Base-by-base conservation (phyloP, 2,888 invertebrate species). In the Griposia aprilina region DNA sequence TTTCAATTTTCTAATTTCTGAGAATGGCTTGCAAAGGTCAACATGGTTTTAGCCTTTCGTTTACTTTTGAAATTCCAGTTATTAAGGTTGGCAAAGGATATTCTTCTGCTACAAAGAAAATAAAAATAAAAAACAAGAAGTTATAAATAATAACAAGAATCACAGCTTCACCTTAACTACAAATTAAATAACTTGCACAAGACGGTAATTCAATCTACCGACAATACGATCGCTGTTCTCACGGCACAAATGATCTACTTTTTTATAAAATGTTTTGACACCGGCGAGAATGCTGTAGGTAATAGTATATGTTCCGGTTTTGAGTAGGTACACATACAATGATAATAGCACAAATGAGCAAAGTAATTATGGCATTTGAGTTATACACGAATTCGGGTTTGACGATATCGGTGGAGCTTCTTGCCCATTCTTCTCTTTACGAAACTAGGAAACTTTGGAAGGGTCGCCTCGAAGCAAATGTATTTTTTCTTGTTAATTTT, bases 141-240 rank as follows among this genome's bases (percentile, higher is more conserved):
- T 69, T 20, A 3, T 36, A 3, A 45, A 30, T 30, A 74, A 7
- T 26, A 20, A 36, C 0, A 30, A 52, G 11, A 66, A 8, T 2
- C 10, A 6, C n/a, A 41, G 0, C 91, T 90, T 88, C 87, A 55
- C 91, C 93, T 94, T 93, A 94, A 93, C 74, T 67, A 74, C 88
- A 90, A 77, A 75, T 65, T 20, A 66, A 68, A 62, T 81, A 62
- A 87, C 91, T 91, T 88, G 89, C 90, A 69, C 65, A 75, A 83
- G 62, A 85, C 80, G 83, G 94, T 92, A 94, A 94, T 90, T 86
- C 88, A 89, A 94, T 93, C 90, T 86, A 83, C 79, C 83, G 82
- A 85, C 83, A 89, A 86, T 82, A 78, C 50, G 75, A 68, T 76
- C 52, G 41, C 17, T 79, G 71, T 88, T 88, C 86, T 88, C 88